phyloP scores from a whole-genome alignment of 2,888 invertebrate species.

The Dryobota labecula region DNA sequence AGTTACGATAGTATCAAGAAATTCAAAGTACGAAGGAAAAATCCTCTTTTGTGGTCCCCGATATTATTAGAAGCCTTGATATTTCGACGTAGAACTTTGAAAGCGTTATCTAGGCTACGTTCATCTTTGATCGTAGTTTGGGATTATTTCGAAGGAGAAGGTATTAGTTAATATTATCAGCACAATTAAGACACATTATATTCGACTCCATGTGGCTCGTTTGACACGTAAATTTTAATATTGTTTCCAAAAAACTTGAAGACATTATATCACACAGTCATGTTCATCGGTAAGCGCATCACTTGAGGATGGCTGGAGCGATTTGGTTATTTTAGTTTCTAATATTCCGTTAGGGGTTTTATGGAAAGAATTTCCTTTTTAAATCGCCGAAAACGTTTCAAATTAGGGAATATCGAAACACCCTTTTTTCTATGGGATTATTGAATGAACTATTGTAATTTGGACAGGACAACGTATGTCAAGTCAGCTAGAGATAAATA shows the following conservation, averaged over 20 bases:
- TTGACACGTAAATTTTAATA: neutral
- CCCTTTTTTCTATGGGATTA: neutral
- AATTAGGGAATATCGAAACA: neutral
- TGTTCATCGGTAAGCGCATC: neutral
- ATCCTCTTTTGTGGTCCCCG: constrained; percentile 10
- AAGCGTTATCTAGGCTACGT: constrained; percentile 37
- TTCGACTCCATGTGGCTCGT: neutral
- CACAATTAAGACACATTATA: no score
- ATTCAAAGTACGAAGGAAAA: constrained; percentile 7
- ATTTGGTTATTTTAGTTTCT: neutral
- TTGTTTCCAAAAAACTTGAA: neutral
- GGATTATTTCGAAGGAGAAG: neutral
- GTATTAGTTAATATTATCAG: neutral
- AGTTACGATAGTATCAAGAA: constrained; percentile 5
- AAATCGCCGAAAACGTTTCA: neutral
- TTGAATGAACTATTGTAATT: neutral
- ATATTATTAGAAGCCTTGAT: constrained; percentile 47
- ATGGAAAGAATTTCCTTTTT: no score
- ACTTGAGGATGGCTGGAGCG: neutral
- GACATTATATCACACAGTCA: no score
- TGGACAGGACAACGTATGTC: neutral
- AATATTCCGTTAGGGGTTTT: accelerated
- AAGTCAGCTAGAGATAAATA: no score
- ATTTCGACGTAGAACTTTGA: constrained; percentile 46
- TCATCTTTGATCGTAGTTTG: constrained; percentile 22